A percentile compares a stretch with the other conserved stretches of the same genome.
Evolutionary conservation across 2,113 vertebrate species (phyloP).

Genomic region (Cinclus mexicanus): DNA sequence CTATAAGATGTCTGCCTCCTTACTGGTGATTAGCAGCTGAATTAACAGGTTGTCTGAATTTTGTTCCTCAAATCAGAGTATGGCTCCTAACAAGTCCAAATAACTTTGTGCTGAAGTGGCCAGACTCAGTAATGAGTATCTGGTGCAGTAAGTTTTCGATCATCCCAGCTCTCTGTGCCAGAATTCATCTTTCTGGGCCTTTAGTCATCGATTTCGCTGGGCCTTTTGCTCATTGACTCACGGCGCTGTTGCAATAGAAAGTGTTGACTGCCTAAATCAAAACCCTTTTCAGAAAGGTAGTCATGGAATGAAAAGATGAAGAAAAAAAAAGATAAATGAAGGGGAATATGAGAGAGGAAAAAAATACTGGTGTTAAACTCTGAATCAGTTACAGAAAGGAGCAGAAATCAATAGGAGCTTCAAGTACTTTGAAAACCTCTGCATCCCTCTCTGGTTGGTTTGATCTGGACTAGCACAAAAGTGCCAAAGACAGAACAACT

Average conservation of each 20-base stretch:
- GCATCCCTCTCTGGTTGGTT: background rate
- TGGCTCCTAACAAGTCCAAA: background rate
- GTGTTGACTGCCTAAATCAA: background rate
- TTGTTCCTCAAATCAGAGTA: background rate
- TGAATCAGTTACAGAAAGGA: background rate
- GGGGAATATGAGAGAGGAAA: background rate
- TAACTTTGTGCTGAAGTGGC: background rate
- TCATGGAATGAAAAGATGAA: background rate
- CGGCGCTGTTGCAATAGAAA: background rate
- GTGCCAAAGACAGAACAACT: background rate
- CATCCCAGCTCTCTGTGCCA: background rate
- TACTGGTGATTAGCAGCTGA: background rate
- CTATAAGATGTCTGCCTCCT: background rate
- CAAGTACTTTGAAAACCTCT: background rate
- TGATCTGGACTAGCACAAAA: background rate
- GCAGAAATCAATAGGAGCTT: background rate
- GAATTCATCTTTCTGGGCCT: background rate
- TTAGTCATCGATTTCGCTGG: background rate
- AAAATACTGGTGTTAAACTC: background rate
- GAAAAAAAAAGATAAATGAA: background rate
- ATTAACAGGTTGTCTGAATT: background rate
- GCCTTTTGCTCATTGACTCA: background rate
- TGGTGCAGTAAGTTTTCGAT: constrained; percentile 1
- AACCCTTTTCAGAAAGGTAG: background rate
- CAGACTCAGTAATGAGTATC: background rate